Evolutionary conservation across 2,797 vertebrate species (phyloP).

Genomic region (Cygnus olor): DNA sequence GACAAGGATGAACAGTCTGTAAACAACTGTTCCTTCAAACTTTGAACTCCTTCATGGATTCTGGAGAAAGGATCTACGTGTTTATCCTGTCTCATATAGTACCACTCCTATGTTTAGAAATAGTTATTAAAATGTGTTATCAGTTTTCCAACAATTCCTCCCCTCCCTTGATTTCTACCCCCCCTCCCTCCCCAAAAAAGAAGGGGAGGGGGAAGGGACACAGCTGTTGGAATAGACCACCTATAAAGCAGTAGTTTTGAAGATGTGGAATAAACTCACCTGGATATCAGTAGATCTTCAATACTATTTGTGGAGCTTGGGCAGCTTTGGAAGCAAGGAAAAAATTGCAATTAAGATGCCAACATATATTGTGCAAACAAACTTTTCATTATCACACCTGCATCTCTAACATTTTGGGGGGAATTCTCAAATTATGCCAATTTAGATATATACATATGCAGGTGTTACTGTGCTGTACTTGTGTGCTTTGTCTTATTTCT

Average conservation of each 20-base stretch:
- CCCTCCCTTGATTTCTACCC: no score
- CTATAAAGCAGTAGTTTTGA: neutral
- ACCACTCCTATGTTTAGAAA: neutral
- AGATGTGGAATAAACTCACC: neutral
- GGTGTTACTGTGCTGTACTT: neutral
- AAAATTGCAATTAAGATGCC: neutral
- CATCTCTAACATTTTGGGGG: neutral
- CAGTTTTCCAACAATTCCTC: neutral
- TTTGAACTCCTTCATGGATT: neutral
- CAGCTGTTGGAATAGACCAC: neutral
- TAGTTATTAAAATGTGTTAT: neutral
- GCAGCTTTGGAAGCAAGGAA: neutral
- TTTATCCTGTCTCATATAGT: neutral
- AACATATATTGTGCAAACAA: neutral
- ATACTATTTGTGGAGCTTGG: neutral
- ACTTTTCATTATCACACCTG: neutral
- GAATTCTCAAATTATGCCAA: neutral
- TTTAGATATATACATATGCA: neutral
- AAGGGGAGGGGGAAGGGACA: neutral
- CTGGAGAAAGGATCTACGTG: neutral
- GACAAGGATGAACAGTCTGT: neutral
- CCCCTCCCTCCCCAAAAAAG: no score
- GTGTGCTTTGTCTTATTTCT: neutral
- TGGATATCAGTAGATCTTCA: neutral
- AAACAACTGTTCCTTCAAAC: neutral